Evolutionary conservation across 2,113 vertebrate species (phyloP), one percentile per base, ranked within the genome.

Genomic region (Anas platyrhynchos): DNA sequence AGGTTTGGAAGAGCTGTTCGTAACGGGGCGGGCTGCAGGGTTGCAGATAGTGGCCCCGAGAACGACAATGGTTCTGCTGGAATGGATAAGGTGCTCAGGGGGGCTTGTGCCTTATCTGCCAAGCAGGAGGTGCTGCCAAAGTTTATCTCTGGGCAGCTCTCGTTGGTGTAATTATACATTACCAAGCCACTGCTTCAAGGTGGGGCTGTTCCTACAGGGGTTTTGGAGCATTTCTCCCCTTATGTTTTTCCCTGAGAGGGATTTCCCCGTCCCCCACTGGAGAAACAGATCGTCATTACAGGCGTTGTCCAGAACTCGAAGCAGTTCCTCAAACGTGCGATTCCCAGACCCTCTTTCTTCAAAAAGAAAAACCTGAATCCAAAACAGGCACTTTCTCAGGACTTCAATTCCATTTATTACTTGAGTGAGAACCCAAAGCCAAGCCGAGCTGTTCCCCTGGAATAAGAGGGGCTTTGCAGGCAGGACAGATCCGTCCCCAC

Each of bases 81-180:
- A 56, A 9, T 9, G 91, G 96, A 96, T 97, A 97, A 96, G 67
- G 25, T 72, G 67, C 94, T 90, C 32, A 2, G 32, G 36, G 77
- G 83, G 59, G 88, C 80, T 91, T 76, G 75, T 76, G 84, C 84
- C 83, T 90, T 96, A 95, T 97, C 96, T 84, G 63, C 16, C 5
- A 0, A 4, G 44, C 44, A 56, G 90, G 68, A 25, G n/a, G 23
- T 88, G 80, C 76, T 88, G 83, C 65, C 6, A 5, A 23, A 69
- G 62, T 90, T 97, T 96, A 95, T 95, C 93, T 90, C 52, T 15
- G 16, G 0, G 1, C 65, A 71, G 84, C 79, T 93, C 31, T 94
- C 41, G 62, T 31, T 34, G 50, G 25, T 36, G 46, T 77, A 48
- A 56, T 89, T 95, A 54, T 66, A 76, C 77, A 36, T 54, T 65